phyloP scores from a whole-genome alignment of 2,888 invertebrate species.

The Cyaniris semiargus region DNA sequence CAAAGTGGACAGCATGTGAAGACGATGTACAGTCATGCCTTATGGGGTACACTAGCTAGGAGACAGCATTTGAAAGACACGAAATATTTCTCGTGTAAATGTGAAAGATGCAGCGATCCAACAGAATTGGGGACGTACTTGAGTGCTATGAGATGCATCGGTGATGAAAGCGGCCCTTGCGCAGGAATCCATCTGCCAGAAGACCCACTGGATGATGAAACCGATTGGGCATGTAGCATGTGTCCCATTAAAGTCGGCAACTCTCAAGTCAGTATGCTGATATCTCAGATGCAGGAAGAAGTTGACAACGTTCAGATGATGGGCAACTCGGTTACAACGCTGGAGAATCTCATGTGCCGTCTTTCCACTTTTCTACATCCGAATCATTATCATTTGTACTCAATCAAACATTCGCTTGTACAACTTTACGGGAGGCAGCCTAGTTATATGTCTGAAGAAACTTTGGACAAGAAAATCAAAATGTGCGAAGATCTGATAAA shows the following conservation, averaged over 20 bases:
- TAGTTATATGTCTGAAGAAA: constrained; percentile 82
- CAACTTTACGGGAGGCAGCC: constrained; percentile 88
- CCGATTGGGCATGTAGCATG: constrained; percentile 88
- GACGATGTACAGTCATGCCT: constrained; percentile 92
- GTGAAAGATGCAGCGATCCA: constrained; percentile 88
- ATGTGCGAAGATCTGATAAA: constrained; percentile 84
- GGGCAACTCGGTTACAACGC: constrained; percentile 80
- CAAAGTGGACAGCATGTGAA: constrained; percentile 86
- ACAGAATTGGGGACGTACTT: constrained; percentile 89
- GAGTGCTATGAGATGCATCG: constrained; percentile 85
- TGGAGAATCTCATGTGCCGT: constrained; percentile 84
- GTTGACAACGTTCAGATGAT: constrained; percentile 84
- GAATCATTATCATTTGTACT: constrained; percentile 91
- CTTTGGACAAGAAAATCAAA: constrained; percentile 82
- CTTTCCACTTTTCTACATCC: constrained; percentile 88
- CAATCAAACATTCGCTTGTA: constrained; percentile 89
- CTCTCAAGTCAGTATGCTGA: constrained; percentile 83
- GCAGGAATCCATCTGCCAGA: constrained; percentile 86
- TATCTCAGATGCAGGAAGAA: constrained; percentile 87
- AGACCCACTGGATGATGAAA: constrained; percentile 84
- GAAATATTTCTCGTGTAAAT: constrained; percentile 89
- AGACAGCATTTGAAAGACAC: constrained; percentile 88
- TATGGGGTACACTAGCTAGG: constrained; percentile 92
- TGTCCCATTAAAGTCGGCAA: constrained; percentile 84
- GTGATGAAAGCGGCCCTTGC: constrained; percentile 79